A percentile compares a stretch with the other conserved stretches of the same genome.
These are phyloP conservation scores for Penaeus chinensis DNA, from an alignment of 1,140 invertebrate genomes.

Conservation along the genomic window DNA sequence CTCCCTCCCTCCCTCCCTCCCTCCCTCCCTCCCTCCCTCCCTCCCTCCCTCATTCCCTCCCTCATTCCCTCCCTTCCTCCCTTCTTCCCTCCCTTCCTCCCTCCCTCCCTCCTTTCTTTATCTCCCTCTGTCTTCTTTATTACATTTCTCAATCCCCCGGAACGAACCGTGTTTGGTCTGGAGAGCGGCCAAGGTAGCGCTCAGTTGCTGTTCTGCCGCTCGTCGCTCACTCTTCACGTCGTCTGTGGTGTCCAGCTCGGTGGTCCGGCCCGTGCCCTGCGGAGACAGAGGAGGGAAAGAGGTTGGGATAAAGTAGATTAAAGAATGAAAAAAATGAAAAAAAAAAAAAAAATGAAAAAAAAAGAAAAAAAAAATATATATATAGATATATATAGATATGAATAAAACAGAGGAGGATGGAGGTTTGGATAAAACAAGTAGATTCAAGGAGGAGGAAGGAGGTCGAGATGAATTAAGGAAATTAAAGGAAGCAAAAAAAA, in stretches of 20 bases:
- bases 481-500: too few species aligned
- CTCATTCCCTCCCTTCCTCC: not conserved
- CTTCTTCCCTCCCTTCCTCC: not conserved
- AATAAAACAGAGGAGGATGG: too few species aligned
- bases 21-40: not conserved
- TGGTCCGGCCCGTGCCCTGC: constrained; percentile 7
- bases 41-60: not conserved
- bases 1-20: constrained; percentile 2
- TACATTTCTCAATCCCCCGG: too few species aligned
- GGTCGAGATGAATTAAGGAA: too few species aligned
- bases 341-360: too few species aligned
- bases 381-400: too few species aligned
- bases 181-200: constrained; percentile 22
- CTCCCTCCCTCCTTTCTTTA: not conserved
- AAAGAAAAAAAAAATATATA: too few species aligned
- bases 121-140: constrained; percentile 20
- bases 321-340: too few species aligned
- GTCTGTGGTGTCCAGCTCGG: constrained; percentile 26
- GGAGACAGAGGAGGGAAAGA: not conserved
- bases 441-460: too few species aligned
- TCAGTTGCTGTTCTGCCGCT: constrained; percentile 41
- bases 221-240: constrained; percentile 50
- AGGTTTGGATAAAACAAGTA: too few species aligned
- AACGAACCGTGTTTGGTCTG: constrained; percentile 35
- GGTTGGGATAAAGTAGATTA: not conserved